phyloP scores from a whole-genome alignment of 2,797 vertebrate species.

The Neoniphon sammara region DNA sequence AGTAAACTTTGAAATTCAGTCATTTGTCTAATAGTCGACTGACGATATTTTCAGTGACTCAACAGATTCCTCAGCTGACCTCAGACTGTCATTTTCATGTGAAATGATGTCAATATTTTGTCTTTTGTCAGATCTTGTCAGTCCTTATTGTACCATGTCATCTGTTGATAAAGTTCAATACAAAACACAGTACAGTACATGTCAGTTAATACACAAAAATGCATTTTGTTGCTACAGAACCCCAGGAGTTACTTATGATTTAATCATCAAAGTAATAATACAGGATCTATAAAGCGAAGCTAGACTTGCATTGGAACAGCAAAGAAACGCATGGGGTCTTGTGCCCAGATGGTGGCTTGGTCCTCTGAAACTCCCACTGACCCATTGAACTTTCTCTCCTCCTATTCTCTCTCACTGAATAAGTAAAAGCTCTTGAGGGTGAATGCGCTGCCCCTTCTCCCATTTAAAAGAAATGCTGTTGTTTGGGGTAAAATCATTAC shows the following conservation, averaged over 20 bases:
- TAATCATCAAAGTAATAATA: too few relatives aligned
- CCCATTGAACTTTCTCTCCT: conserved; percentile 6
- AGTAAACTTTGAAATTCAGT: conserved; percentile 29
- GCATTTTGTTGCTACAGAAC: too few relatives aligned
- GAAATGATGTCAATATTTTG: background rate
- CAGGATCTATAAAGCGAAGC: too few relatives aligned
- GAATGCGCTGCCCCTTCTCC: conserved; percentile 43
- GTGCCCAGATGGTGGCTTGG: too few relatives aligned
- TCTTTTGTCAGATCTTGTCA: too few relatives aligned
- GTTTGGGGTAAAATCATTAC: conserved; percentile 38
- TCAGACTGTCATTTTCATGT: background rate
- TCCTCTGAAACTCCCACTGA: too few relatives aligned
- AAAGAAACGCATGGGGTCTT: too few relatives aligned
- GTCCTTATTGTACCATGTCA: background rate
- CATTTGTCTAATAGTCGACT: conserved; percentile 3
- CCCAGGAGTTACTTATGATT: too few relatives aligned
- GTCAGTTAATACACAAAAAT: background rate
- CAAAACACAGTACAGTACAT: conserved; percentile 28
- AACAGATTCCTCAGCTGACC: too few relatives aligned
- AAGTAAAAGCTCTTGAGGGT: conserved; percentile 62
- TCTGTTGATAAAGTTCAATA: conserved; percentile 35
- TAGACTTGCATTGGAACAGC: too few relatives aligned
- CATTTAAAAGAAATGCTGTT: conserved; percentile 49
- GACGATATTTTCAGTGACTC: too few relatives aligned
- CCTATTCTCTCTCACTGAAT: conserved; percentile 47